phyloP scores from a whole-genome alignment of 2,888 invertebrate genomes.

The Pycnomerus fuliginosus region DNA sequence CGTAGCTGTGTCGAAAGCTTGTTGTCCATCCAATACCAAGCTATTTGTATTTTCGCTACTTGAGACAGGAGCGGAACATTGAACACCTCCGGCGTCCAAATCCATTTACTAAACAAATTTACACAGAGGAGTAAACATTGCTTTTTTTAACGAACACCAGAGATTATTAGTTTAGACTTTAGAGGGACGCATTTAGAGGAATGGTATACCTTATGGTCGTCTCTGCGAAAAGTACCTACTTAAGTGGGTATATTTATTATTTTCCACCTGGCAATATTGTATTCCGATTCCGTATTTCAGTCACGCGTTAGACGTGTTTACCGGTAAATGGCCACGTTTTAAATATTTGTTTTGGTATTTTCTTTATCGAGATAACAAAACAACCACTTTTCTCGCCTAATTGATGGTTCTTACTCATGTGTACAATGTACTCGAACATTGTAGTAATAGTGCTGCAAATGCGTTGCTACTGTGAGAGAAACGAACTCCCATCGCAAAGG shows the following conservation, averaged over 20 bases:
- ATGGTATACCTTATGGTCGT: too few species aligned
- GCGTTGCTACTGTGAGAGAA: too few species aligned
- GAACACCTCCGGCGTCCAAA: slow-evolving; percentile 44
- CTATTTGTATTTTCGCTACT: slow-evolving; percentile 22
- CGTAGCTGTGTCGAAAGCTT: slow-evolving; percentile 11
- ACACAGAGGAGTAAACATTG: slow-evolving; percentile 39
- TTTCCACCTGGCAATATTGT: too few species aligned
- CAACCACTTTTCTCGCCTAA: not conserved
- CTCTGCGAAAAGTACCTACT: too few species aligned
- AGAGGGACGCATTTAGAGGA: slow-evolving; percentile 32
- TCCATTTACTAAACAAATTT: slow-evolving; percentile 51
- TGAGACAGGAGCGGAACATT: slow-evolving; percentile 20
- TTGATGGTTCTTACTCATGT: slow-evolving; percentile 10
- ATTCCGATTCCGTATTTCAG: too few species aligned
- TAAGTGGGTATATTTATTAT: too few species aligned
- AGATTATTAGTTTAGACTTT: slow-evolving; percentile 43
- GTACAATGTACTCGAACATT: too few species aligned
- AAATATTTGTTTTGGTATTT: slow-evolving; percentile 16
- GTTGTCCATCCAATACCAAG: slow-evolving; percentile 6
- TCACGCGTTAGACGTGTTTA: slow-evolving; percentile 21
- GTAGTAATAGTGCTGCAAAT: too few species aligned
- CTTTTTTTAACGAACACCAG: slow-evolving; percentile 38
- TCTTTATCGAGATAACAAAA: slow-evolving; percentile 11
- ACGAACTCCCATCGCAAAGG: too few species aligned
- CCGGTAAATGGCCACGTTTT: slow-evolving; percentile 17